These are phyloP conservation scores for Euura lappo DNA, from an alignment of 1,140 invertebrate genomes.

Conservation along the genomic window DNA sequence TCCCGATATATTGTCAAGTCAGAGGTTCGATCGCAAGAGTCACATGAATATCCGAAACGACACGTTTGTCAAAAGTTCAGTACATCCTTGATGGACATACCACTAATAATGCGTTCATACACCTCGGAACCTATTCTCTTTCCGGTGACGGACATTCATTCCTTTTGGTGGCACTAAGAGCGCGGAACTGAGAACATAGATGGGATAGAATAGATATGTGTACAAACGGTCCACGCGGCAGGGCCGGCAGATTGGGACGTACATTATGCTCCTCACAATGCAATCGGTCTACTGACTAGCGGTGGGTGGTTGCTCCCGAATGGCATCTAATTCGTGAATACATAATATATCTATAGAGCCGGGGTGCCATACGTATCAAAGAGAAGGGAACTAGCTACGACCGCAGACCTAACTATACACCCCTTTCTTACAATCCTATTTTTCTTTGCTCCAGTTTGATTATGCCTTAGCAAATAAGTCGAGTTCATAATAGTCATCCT, in stretches of 20 bases:
- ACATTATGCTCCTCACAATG: constrained; percentile 1
- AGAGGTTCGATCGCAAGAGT: no score
- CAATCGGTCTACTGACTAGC: neutral
- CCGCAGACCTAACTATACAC: neutral
- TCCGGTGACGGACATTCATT: no score
- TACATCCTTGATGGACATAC: no score
- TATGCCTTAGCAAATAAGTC: neutral
- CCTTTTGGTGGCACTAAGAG: no score
- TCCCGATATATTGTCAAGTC: no score
- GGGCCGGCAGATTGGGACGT: neutral
- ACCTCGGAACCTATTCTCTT: no score
- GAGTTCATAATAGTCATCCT: neutral
- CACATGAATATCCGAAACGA: no score
- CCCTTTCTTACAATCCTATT: neutral
- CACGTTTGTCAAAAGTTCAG: no score
- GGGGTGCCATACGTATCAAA: neutral
- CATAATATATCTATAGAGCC: neutral
- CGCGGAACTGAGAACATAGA: neutral
- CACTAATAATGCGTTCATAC: no score
- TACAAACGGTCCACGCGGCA: neutral
- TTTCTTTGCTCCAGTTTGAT: neutral
- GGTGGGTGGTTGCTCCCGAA: constrained; percentile 1
- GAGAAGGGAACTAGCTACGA: neutral
- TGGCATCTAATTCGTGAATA: constrained; percentile 1
- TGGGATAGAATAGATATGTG: neutral